Evolutionary conservation across 2,113 vertebrate species (phyloP).

Genomic region (Ceratotherium simum): DNA sequence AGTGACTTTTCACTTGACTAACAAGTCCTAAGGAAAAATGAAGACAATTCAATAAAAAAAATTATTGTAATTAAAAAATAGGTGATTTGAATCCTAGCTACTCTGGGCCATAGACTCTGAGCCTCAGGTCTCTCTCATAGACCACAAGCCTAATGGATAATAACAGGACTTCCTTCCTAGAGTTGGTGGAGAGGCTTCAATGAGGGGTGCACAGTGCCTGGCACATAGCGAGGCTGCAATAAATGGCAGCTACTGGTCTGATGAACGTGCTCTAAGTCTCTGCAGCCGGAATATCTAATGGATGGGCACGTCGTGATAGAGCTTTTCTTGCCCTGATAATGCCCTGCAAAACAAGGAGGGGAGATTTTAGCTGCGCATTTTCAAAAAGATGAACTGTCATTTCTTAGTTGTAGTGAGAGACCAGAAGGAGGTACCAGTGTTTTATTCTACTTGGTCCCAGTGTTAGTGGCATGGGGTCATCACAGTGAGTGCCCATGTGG

Average conservation of each 20-base stretch:
- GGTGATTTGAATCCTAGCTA: neutral
- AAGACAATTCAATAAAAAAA: no score
- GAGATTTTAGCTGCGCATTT: neutral
- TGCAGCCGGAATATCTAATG: neutral
- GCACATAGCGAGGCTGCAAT: neutral
- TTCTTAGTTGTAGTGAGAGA: neutral
- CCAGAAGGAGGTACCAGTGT: fast-evolving
- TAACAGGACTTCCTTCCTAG: neutral
- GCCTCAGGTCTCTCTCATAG: neutral
- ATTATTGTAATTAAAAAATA: no score
- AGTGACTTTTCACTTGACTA: no score
- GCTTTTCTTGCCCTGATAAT: neutral
- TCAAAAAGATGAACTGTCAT: neutral
- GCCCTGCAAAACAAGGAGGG: neutral
- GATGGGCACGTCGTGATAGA: neutral
- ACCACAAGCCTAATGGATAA: neutral
- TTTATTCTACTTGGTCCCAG: neutral
- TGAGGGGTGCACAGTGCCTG: neutral
- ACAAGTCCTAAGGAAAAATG: no score
- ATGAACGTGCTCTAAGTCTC: neutral
- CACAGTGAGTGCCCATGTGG: neutral
- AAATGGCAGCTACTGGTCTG: neutral
- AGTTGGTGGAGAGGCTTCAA: neutral
- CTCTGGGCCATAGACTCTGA: neutral
- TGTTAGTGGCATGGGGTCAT: neutral